Percentiles rank a stretch among this genome's conserved stretches.
Conservation (phyloP, 2,113 vertebrate species). For the Dascyllus trimaculatus region DNA sequence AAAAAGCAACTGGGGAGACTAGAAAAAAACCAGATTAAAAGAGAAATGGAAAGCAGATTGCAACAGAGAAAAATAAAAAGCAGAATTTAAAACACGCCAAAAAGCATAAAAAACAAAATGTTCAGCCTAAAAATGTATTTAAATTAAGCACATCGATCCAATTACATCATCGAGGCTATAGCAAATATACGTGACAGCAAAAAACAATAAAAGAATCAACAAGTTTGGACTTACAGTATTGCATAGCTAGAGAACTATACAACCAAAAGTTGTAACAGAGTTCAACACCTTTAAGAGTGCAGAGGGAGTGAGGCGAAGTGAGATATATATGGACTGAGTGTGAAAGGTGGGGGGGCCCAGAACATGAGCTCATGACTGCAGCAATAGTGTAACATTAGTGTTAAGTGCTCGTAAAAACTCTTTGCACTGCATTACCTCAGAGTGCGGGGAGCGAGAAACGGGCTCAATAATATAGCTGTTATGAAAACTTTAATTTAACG, state of each 20-base stretch:
- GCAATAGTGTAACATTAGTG: slow-evolving; percentile 60
- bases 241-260: slow-evolving; percentile 19
- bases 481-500: slow-evolving; percentile 47
- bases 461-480: slow-evolving; percentile 37
- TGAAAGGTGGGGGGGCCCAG: slow-evolving; percentile 36
- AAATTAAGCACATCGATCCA: slow-evolving; percentile 1
- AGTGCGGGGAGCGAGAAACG: slow-evolving; percentile 40
- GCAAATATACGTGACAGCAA: slow-evolving; percentile 2
- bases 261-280: slow-evolving; percentile 29
- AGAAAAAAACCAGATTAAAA: neutral
- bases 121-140: neutral
- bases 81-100: neutral
- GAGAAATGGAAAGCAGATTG: slow-evolving; percentile 10
- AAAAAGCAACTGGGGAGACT: neutral
- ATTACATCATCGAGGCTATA: neutral
- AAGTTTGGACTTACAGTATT: slow-evolving; percentile 8
- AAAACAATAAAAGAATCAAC: slow-evolving; percentile 20
- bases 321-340: slow-evolving; percentile 37
- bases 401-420: slow-evolving; percentile 72
- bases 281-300: slow-evolving; percentile 46
- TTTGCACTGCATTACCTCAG: slow-evolving; percentile 72
- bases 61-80: neutral
- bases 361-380: slow-evolving; percentile 73
- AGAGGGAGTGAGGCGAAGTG: slow-evolving; percentile 43
- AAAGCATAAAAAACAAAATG: neutral